phyloP scores from a whole-genome alignment of 2,797 vertebrate species.

The Cephalopachus bancanus region DNA sequence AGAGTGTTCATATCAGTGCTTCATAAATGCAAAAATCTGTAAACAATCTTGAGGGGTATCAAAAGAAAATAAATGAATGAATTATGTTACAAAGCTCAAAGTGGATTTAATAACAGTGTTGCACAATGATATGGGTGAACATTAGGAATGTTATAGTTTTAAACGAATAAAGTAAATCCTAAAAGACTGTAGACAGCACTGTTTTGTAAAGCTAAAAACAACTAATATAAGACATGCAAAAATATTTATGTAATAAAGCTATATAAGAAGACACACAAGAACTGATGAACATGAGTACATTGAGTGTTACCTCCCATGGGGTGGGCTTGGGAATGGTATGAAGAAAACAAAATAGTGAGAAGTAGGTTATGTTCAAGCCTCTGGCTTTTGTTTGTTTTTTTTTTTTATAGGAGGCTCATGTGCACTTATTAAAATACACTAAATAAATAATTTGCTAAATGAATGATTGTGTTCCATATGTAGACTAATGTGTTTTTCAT shows the following conservation, averaged over 20 bases:
- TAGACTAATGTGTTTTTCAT: background rate
- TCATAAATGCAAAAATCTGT: background rate
- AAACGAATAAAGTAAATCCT: background rate
- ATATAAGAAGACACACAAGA: rapidly evolving
- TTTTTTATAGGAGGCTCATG: background rate
- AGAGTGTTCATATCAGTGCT: background rate
- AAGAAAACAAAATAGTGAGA: rapidly evolving
- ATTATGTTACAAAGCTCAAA: background rate
- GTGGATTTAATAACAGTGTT: background rate
- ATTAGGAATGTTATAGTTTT: background rate
- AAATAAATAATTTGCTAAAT: conserved; percentile 10
- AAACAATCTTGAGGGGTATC: background rate
- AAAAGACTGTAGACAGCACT: background rate
- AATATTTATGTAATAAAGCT: background rate
- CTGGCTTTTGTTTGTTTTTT: background rate
- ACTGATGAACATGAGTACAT: rapidly evolving
- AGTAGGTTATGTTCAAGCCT: background rate
- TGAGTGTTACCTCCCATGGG: rapidly evolving
- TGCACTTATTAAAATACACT: background rate
- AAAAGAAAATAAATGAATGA: background rate
- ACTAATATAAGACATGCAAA: background rate
- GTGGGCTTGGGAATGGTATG: rapidly evolving
- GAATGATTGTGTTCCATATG: background rate
- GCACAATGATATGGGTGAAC: background rate
- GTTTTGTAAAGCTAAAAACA: background rate